Evolutionary conservation across 2,888 invertebrate genomes (phyloP).

Genomic region (Drosophila merina): DNA sequence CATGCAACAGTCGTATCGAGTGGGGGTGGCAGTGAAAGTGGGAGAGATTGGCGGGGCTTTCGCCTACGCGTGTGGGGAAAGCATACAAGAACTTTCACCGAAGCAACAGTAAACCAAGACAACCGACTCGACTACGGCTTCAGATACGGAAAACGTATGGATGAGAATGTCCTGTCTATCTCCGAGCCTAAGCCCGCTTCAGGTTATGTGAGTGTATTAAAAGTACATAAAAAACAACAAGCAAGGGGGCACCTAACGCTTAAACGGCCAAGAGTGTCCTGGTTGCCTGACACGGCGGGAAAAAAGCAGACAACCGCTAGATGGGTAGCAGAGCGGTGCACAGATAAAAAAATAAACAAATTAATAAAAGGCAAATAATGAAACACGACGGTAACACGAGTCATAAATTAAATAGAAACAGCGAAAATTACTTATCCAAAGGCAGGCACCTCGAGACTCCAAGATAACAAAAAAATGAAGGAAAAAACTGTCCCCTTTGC

Average conservation of each 20-base stretch:
- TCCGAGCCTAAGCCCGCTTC: conserved; percentile 36
- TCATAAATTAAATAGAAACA: conserved; percentile 78
- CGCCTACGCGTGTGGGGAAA: conserved; percentile 22
- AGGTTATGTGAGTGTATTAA: conserved; percentile 57
- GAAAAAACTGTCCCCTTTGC: conserved; percentile 64
- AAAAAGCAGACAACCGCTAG: conserved; percentile 9
- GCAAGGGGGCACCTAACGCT: conserved; percentile 15
- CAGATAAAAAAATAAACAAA: conserved; percentile 73
- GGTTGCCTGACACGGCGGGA: conserved; percentile 20
- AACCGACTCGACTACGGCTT: conserved; percentile 12
- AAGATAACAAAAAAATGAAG: conserved; percentile 9
- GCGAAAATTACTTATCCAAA: conserved; percentile 74
- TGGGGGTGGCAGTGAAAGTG: conserved; percentile 10
- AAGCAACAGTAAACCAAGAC: conserved; percentile 60
- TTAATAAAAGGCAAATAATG: conserved; percentile 75
- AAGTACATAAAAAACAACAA: conserved; percentile 58
- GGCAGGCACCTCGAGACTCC: conserved; percentile 12
- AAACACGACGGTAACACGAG: conserved; percentile 66
- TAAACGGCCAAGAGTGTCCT: conserved; percentile 8
- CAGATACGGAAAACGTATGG: conserved; percentile 14
- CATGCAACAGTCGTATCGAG: conserved; percentile 46
- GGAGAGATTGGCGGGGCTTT: background rate
- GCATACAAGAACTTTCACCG: conserved; percentile 40
- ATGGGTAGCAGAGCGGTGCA: conserved; percentile 28
- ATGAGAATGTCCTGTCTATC: conserved; percentile 45